phyloP scores from a whole-genome alignment of 2,113 vertebrate genomes.

The Istiophorus platypterus region DNA sequence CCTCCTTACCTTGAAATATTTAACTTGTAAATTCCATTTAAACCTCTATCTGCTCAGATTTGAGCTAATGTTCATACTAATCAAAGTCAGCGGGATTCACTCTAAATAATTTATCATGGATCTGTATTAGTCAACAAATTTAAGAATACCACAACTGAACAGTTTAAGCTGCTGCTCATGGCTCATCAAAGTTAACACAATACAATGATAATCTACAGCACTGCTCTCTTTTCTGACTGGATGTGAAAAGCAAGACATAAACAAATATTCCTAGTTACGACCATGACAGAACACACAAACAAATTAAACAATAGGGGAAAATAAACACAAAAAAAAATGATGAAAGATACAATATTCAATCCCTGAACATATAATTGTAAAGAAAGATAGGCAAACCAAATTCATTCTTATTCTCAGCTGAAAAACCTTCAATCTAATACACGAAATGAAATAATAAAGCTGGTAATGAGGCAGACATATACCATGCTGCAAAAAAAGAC shows the following conservation, averaged over 20 bases:
- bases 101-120: slow-evolving; percentile 52
- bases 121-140: slow-evolving; percentile 63
- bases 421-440: not conserved
- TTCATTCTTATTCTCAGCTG: not conserved
- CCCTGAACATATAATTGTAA: not conserved
- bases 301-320: not conserved
- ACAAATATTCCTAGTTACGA: not conserved
- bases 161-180: slow-evolving; percentile 58
- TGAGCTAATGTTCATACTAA: slow-evolving; percentile 45
- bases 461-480: not conserved
- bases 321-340: not conserved
- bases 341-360: not conserved
- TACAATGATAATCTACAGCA: slow-evolving; percentile 44
- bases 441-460: not conserved
- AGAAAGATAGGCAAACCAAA: too few relatives aligned
- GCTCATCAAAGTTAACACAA: slow-evolving; percentile 52
- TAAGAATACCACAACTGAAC: slow-evolving; percentile 47
- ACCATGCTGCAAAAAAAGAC: not conserved
- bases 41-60: slow-evolving; percentile 43
- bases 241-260: slow-evolving; percentile 12
- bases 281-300: not conserved
- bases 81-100: slow-evolving; percentile 54
- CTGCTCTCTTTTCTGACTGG: slow-evolving; percentile 36
- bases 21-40: slow-evolving; percentile 42
- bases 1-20: slow-evolving; percentile 30